Evolutionary conservation across 2,888 invertebrate genomes (phyloP).

Genomic region (Lasius fuliginosus): DNA sequence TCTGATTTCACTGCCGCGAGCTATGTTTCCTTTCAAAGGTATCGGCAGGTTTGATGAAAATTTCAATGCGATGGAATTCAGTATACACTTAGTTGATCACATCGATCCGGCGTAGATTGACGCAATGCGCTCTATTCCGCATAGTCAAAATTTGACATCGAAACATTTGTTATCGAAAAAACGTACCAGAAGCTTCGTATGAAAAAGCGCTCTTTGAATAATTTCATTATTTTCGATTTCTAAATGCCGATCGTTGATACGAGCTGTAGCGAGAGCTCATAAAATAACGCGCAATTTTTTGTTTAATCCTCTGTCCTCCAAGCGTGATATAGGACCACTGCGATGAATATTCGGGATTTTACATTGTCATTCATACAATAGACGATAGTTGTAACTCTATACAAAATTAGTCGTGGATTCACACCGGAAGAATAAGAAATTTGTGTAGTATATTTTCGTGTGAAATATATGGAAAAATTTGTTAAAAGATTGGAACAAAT

Average conservation of each 20-base stretch:
- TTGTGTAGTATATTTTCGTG: not conserved
- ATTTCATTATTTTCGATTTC: conserved; percentile 15
- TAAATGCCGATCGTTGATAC: not conserved
- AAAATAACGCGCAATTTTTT: conserved; percentile 12
- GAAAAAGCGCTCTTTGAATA: conserved; percentile 28
- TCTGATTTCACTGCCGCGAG: conserved; percentile 36
- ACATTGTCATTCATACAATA: not conserved
- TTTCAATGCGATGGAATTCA: conserved; percentile 38
- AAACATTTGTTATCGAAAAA: conserved; percentile 25
- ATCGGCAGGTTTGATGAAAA: conserved; percentile 31
- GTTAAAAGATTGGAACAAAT: not conserved
- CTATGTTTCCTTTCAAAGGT: conserved; percentile 28
- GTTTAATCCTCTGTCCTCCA: not conserved
- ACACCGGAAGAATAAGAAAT: not conserved
- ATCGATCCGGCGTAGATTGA: conserved; percentile 39
- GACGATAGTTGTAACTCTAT: not conserved
- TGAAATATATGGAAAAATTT: not conserved
- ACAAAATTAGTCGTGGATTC: not conserved
- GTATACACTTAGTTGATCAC: conserved; percentile 42
- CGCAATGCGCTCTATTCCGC: conserved; percentile 36
- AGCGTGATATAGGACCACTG: not conserved
- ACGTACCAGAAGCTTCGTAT: conserved; percentile 11
- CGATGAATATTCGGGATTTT: conserved; percentile 3
- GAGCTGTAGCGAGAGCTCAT: conserved; percentile 7
- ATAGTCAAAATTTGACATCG: conserved; percentile 24